These are phyloP conservation scores for Sus scrofa DNA, from an alignment of 2,113 vertebrate species.

Conservation along the genomic window DNA sequence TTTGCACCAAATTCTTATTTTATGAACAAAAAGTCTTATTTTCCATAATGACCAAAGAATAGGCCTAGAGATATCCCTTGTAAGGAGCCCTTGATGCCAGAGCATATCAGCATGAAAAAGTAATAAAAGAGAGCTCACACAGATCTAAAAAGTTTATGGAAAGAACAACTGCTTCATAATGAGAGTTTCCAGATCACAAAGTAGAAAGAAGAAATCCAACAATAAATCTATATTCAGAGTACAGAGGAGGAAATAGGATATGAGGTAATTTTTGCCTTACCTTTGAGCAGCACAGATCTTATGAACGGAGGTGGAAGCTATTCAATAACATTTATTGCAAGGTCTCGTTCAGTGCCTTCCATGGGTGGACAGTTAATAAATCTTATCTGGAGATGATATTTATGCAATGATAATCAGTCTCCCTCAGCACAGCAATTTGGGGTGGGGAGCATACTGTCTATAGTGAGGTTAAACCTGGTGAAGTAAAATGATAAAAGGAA, in stretches of 20 bases:
- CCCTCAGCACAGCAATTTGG: slow-evolving; percentile 72
- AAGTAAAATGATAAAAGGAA: slow-evolving; percentile 79
- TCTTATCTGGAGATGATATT: slow-evolving; percentile 78
- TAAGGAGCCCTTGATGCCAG: slow-evolving; percentile 56
- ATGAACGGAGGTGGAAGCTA: slow-evolving; percentile 71
- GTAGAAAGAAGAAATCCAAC: slow-evolving; percentile 73
- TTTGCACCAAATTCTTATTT: slow-evolving; percentile 22
- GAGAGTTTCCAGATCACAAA: slow-evolving; percentile 75
- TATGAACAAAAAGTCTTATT: background rate
- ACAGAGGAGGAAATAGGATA: slow-evolving; percentile 13
- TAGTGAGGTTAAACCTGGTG: slow-evolving; percentile 64
- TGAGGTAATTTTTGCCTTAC: slow-evolving; percentile 72
- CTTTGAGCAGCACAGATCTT: slow-evolving; percentile 74
- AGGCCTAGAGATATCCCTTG: background rate
- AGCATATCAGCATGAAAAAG: slow-evolving; percentile 67
- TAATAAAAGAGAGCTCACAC: slow-evolving; percentile 72
- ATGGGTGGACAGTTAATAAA: slow-evolving; percentile 76
- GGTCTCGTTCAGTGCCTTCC: slow-evolving; percentile 75
- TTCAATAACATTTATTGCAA: slow-evolving; percentile 77
- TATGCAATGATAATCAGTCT: slow-evolving; percentile 82
- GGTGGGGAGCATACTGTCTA: slow-evolving; percentile 70
- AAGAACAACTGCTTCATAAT: slow-evolving; percentile 78
- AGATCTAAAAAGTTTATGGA: slow-evolving; percentile 71
- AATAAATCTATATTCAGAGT: slow-evolving; percentile 67
- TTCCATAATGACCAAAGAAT: slow-evolving; percentile 64